Evolutionary conservation across 2,113 vertebrate genomes (phyloP), one percentile per base, ranked within the genome.

Genomic region (Psephotus haematonotus): DNA sequence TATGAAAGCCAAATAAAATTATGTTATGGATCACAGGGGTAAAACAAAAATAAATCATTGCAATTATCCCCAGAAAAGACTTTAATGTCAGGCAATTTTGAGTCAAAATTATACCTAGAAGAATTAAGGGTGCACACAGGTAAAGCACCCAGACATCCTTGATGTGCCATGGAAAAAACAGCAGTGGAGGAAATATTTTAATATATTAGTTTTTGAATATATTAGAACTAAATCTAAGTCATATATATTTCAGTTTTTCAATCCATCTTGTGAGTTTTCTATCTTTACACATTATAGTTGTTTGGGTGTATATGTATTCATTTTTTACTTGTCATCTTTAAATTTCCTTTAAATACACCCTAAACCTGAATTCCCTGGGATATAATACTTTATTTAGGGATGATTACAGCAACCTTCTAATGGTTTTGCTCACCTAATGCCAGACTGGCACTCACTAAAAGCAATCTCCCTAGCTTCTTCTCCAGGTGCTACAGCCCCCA

Each of bases 51-150:
- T 37, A 82, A 1, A 0, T 24, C 57, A 76, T 41, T 82, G 63
- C 33, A 94, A 95, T 90, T 87, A 92, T 79, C 63, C 37, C 69
- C 74, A 90, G 71, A 88, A 92, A 89, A 88, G 76, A 64, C 29
- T 72, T 55, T 17, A 16, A 75, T 72, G 37, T 47, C 43, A 88
- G 81, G 49, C 14, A 91, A 92, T 68, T 84, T 4, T 74, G 64
- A 77, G 18, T 83, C 67, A 27, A 90, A 90, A 35, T 75, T 68
- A 86, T 25, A 87, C 31, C 28, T 76, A 62, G 79, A 97, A 67
- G 69, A 95, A 75, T 57, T 35, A 41, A 89, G 86, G 69, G 49
- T 57, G 35, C 52, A 50, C 13, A 55, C 16, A 90, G 37, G 23
- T 35, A 50, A 71, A 63, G 35, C 41, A 87, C 33, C 8, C 11